These are phyloP conservation scores for Leucophenga varia DNA, from an alignment of 1,140 invertebrate species.

Conservation along the genomic window DNA sequence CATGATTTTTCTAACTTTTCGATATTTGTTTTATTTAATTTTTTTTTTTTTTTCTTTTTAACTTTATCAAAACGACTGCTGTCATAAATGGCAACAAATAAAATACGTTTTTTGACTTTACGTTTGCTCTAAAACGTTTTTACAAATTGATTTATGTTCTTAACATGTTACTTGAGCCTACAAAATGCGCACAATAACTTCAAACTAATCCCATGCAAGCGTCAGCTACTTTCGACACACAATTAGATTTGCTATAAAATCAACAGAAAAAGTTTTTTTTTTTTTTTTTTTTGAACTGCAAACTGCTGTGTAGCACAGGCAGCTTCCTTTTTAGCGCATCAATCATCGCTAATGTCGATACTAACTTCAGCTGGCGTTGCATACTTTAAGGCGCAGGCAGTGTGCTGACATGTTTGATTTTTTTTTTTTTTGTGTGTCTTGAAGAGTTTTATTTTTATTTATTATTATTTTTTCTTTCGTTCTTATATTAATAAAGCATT, in stretches of 20 bases:
- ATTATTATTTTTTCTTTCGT: constrained; percentile 25
- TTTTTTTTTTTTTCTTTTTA: constrained; percentile 31
- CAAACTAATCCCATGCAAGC: too few species aligned
- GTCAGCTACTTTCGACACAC: constrained; percentile 10
- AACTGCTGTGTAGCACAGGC: too few species aligned
- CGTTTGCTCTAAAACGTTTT: constrained; percentile 31
- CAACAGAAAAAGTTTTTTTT: constrained; percentile 30
- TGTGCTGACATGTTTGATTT: too few species aligned
- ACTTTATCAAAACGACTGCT: constrained; percentile 20
- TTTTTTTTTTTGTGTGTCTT: too few species aligned
- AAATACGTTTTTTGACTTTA: too few species aligned
- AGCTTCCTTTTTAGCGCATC: constrained; percentile 25
- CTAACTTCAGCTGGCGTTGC: too few species aligned
- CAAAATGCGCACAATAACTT: background rate
- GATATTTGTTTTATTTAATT: constrained; percentile 20
- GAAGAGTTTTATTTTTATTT: background rate
- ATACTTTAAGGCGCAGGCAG: too few species aligned
- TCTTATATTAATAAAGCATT: constrained; percentile 52
- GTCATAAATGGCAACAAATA: constrained; percentile 22
- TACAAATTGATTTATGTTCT: constrained; percentile 52
- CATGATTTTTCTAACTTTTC: constrained; percentile 11
- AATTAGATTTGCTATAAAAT: constrained; percentile 45
- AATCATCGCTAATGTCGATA: constrained; percentile 50
- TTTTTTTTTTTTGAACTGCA: background rate
- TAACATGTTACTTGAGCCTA: constrained; percentile 34